A percentile compares a stretch with the other conserved stretches of the same genome.
Evolutionary conservation across 2,797 vertebrate genomes (phyloP).

Genomic region (Gobio occitaniae): DNA sequence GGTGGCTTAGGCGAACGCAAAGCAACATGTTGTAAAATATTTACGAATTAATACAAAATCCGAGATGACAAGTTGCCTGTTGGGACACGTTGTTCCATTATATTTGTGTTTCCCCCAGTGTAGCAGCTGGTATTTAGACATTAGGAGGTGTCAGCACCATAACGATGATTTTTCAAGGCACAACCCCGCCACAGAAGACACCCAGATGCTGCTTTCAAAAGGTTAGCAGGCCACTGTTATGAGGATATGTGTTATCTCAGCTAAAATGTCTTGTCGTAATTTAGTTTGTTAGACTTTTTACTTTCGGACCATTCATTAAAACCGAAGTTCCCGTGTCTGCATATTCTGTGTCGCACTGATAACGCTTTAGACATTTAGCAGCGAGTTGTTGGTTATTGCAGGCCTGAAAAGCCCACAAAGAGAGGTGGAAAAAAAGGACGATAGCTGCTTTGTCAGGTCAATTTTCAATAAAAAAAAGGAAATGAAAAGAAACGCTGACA

Average conservation of each 20-base stretch:
- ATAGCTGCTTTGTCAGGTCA: conserved; percentile 39
- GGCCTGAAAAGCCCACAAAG: conserved; percentile 17
- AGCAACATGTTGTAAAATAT: conserved; percentile 36
- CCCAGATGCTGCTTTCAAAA: conserved; percentile 36
- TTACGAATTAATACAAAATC: conserved; percentile 43
- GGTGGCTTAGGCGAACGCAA: conserved; percentile 7
- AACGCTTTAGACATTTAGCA: conserved; percentile 29
- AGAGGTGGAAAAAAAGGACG: not conserved
- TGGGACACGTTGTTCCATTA: conserved; percentile 37
- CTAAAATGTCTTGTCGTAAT: conserved; percentile 29
- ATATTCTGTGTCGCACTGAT: conserved; percentile 30
- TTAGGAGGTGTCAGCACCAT: conserved; percentile 46
- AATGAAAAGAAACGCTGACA: conserved; percentile 40
- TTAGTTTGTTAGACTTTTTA: conserved; percentile 28
- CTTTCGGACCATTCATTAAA: conserved; percentile 39
- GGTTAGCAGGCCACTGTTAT: conserved; percentile 3
- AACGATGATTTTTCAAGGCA: conserved; percentile 36
- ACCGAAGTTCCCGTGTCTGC: conserved; percentile 11
- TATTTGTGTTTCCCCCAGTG: conserved; percentile 25
- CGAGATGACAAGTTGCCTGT: conserved; percentile 29
- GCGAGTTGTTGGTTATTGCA: not conserved
- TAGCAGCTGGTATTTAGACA: conserved; percentile 49
- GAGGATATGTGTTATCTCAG: conserved; percentile 25
- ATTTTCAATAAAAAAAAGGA: conserved; percentile 47
- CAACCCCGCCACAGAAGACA: conserved; percentile 13